Percentiles rank a stretch among this genome's conserved stretches.
These are phyloP conservation scores for Tipula vernalis DNA, from an alignment of 2,888 invertebrate genomes.

Conservation along the genomic window DNA sequence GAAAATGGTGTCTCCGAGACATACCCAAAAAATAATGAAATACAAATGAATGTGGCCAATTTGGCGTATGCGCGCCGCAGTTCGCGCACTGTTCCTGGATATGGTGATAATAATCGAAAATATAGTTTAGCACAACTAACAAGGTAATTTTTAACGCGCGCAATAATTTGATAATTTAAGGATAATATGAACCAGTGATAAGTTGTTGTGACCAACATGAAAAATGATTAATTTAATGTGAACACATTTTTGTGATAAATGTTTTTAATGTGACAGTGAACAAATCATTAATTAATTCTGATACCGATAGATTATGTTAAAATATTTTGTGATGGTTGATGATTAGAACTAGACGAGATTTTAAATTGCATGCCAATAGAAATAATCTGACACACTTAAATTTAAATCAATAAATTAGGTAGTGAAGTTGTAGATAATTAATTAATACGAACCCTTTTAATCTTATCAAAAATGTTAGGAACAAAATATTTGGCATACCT, in stretches of 20 bases:
- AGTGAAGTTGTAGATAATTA: no score
- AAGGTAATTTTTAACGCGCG: conserved; percentile 23
- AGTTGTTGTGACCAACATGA: background rate
- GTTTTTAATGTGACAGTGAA: no score
- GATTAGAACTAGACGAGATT: no score
- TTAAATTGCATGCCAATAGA: no score
- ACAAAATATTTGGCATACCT: no score
- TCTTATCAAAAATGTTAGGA: no score
- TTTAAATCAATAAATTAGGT: no score
- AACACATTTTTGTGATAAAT: background rate
- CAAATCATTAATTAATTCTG: no score
- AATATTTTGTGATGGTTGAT: no score
- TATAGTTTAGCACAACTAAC: conserved; percentile 33
- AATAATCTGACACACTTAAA: no score
- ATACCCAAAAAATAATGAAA: background rate
- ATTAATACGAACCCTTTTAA: no score
- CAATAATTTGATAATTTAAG: background rate
- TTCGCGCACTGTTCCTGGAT: conserved; percentile 11
- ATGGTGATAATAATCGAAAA: conserved; percentile 27
- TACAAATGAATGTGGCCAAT: background rate
- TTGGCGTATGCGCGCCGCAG: background rate
- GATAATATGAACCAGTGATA: background rate
- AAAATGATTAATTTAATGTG: background rate
- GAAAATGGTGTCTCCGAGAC: background rate
- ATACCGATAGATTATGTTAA: no score